Percentiles rank a stretch among this genome's conserved stretches.
These are phyloP conservation scores for Patiria pectinifera DNA, from an alignment of 53 echinoderm and acorn worm genomes.

Conservation along the genomic window DNA sequence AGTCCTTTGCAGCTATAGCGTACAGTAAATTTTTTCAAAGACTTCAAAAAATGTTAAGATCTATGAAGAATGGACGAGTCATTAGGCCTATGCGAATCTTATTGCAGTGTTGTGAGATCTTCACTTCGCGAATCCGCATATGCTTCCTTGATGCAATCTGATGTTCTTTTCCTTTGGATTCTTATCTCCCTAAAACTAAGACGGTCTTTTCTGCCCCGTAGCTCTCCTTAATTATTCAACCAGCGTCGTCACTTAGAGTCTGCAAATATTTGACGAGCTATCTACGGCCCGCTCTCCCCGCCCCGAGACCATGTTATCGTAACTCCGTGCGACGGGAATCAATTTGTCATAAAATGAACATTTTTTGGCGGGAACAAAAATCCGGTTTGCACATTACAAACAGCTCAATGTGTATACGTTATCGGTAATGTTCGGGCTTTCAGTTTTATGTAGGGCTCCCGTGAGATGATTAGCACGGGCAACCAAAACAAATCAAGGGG, in stretches of 20 bases:
- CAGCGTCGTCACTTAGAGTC: slow-evolving; percentile 5
- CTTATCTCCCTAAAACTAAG: neutral
- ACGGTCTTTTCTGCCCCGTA: neutral
- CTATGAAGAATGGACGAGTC: too few species aligned
- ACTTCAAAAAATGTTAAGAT: too few species aligned
- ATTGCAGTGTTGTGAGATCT: neutral
- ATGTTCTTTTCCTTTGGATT: neutral
- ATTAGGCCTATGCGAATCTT: too few species aligned
- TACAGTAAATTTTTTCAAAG: too few species aligned
- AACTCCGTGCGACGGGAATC: neutral
- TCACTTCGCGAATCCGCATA: neutral
- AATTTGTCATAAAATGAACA: slow-evolving; percentile 3
- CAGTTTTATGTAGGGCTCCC: too few species aligned
- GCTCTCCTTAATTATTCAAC: neutral
- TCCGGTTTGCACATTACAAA: neutral
- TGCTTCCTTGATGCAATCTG: neutral
- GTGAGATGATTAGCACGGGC: too few species aligned
- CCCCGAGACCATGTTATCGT: neutral
- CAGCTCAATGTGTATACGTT: neutral
- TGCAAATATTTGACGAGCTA: slow-evolving; percentile 3
- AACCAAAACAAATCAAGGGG: too few species aligned
- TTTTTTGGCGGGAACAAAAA: neutral
- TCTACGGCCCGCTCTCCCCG: neutral
- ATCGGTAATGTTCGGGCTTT: neutral
- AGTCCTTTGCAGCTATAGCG: too few species aligned